phyloP scores from a whole-genome alignment of 2,113 vertebrate genomes.

The Gymnocephalus cernua region DNA sequence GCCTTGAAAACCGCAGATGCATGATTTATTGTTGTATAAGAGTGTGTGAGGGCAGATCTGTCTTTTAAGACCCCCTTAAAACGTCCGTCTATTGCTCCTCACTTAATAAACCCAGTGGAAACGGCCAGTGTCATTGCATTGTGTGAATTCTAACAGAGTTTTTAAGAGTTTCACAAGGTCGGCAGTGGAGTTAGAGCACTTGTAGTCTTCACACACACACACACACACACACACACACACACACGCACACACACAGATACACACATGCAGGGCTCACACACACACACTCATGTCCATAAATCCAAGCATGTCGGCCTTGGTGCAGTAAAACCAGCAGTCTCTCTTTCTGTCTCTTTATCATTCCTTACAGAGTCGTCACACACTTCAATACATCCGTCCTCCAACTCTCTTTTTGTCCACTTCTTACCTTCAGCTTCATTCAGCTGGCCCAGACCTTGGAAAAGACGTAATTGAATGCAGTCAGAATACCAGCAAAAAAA shows the following conservation, averaged over 20 bases:
- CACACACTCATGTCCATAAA: slow-evolving; percentile 63
- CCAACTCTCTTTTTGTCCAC: slow-evolving; percentile 14
- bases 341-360: slow-evolving; percentile 77
- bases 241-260: background rate
- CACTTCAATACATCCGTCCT: slow-evolving; percentile 72
- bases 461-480: slow-evolving; percentile 52
- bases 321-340: slow-evolving; percentile 74
- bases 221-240: background rate
- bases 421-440: slow-evolving; percentile 45
- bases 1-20: slow-evolving; percentile 36
- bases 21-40: slow-evolving; percentile 48
- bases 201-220: slow-evolving; percentile 31
- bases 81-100: slow-evolving; percentile 43
- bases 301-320: slow-evolving; percentile 79
- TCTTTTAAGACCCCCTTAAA: slow-evolving; percentile 70
- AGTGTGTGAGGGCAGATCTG: slow-evolving; percentile 56
- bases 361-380: slow-evolving; percentile 74
- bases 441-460: slow-evolving; percentile 57
- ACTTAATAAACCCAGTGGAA: slow-evolving; percentile 65
- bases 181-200: slow-evolving; percentile 39
- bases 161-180: slow-evolving; percentile 78
- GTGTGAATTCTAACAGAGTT: slow-evolving; percentile 50
- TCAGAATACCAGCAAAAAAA: slow-evolving; percentile 20
- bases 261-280: slow-evolving; percentile 7
- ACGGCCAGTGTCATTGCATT: slow-evolving; percentile 44